Evolutionary conservation across 92 coral and sea anemone species (phyloP).

Genomic region (Epizoanthus rinbou): DNA sequence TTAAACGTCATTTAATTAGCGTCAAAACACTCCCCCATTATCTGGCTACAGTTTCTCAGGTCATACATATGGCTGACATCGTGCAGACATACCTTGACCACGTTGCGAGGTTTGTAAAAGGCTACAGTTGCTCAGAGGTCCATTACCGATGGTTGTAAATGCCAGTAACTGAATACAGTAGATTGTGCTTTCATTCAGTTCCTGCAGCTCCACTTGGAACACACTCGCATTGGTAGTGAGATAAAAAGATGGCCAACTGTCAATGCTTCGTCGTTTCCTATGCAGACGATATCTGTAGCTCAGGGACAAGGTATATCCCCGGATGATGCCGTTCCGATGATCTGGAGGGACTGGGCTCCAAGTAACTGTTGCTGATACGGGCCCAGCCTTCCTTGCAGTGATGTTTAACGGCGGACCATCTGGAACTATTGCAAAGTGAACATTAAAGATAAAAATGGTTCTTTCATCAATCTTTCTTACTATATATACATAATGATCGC

Average conservation of each 20-base stretch:
- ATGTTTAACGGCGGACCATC: slow-evolving; percentile 61
- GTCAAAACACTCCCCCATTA: too few relatives aligned
- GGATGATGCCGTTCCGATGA: slow-evolving; percentile 55
- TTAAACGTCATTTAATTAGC: too few relatives aligned
- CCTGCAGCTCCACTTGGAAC: slow-evolving; percentile 1
- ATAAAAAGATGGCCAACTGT: background rate
- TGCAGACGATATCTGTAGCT: background rate
- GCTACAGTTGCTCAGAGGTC: slow-evolving; percentile 57
- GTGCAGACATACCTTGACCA: too few relatives aligned
- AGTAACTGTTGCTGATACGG: slow-evolving; percentile 58
- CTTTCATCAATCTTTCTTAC: too few relatives aligned
- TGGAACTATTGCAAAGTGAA: slow-evolving; percentile 52
- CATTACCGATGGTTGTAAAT: slow-evolving; percentile 68
- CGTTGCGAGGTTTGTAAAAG: background rate
- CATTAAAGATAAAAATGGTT: background rate
- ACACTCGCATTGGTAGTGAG: slow-evolving; percentile 1
- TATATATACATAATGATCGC: too few relatives aligned
- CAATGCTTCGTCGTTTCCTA: background rate
- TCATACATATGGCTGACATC: too few relatives aligned
- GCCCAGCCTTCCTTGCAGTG: slow-evolving; percentile 35
- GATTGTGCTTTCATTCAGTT: slow-evolving; percentile 11
- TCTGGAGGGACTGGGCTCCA: slow-evolving; percentile 69
- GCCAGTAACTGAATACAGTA: slow-evolving; percentile 65
- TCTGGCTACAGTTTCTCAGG: too few relatives aligned
- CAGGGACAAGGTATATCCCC: slow-evolving; percentile 59